Evolutionary conservation across 2,888 invertebrate species (phyloP), one percentile per base, ranked within the genome.

Genomic region (Dioctria linearis): DNA sequence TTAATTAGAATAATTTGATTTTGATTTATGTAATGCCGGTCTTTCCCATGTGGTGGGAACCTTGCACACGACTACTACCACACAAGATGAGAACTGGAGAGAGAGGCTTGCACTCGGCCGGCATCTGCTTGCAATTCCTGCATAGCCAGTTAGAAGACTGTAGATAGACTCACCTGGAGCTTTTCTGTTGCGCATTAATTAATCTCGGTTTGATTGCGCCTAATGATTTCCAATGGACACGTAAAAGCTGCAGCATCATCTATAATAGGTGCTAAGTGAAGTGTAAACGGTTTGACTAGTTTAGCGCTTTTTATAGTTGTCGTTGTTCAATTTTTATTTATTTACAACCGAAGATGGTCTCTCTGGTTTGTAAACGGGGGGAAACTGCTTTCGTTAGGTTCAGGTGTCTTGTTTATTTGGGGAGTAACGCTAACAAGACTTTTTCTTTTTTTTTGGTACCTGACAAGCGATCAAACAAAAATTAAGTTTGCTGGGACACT

Each of bases 1-100:
- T 76, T 76, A 76, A 76, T 76, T 76, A 76, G 63, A 63, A 61
- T 76, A 61, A 76, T 76, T 76, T 76, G 63, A n/a, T 46, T 76
- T 63, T 76, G 76, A 76, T 76, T 63, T 76, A 25, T 25, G 25
- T 25, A 76, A 37, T 63, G 13, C 39, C 42, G 39, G 25, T 37
- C 13, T 40, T 43, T 39, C 49, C 39, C 11, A 40, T 25, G 61
- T 61, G 13, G 61, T 66, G 46, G 66, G 4, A 39, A 43, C 5
- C 5, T 66, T 25, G 1, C 25, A 25, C 25, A 25, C 25, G 25
- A 25, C 25, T 25, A 25, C 25, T 25, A 25, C 25, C 25, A 25
- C 25, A 2, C 25, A 25, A 25, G 25, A 25, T 25, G 25, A 25
- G 25, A 25, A 25, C 25, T 25, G 25, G 25, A 25, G 25, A 25